These are phyloP conservation scores for Baronia brevicornis DNA, from an alignment of 2,888 invertebrate species.

Conservation along the genomic window DNA sequence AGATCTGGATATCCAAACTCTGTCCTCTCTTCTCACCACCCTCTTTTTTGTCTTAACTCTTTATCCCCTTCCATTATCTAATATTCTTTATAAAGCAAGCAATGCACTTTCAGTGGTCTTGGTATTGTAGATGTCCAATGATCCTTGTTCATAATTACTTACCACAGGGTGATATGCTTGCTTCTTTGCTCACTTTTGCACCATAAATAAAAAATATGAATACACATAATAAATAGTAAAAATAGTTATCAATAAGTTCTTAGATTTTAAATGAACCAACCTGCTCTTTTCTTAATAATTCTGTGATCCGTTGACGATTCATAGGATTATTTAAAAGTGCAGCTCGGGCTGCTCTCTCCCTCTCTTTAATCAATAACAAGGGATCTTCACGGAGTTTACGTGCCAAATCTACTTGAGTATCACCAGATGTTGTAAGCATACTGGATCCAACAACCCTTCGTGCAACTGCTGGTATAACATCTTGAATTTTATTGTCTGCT, in stretches of 20 bases:
- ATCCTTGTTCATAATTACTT: too few relatives aligned
- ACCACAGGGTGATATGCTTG: too few relatives aligned
- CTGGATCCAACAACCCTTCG: slow-evolving; percentile 62
- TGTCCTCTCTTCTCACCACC: too few relatives aligned
- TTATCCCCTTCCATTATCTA: too few relatives aligned
- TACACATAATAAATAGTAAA: not conserved
- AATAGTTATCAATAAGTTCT: slow-evolving; percentile 2
- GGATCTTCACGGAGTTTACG: slow-evolving; percentile 96
- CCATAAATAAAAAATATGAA: too few relatives aligned
- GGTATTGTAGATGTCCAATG: too few relatives aligned
- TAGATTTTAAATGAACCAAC: slow-evolving; percentile 26
- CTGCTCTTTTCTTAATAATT: slow-evolving; percentile 80
- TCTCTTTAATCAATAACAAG: slow-evolving; percentile 89
- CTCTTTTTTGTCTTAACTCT: too few relatives aligned
- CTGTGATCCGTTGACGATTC: slow-evolving; percentile 89
- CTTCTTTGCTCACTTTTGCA: too few relatives aligned
- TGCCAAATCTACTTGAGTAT: slow-evolving; percentile 87
- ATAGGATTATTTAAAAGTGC: slow-evolving; percentile 94
- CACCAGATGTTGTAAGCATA: slow-evolving; percentile 65
- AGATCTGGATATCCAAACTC: too few relatives aligned
- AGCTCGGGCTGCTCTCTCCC: slow-evolving; percentile 90
- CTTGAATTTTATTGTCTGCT: slow-evolving; percentile 78
- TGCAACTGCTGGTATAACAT: slow-evolving; percentile 81
- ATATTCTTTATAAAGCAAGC: too few relatives aligned
- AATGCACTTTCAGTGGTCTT: too few relatives aligned